Percentiles rank a stretch among this genome's conserved stretches.
These are phyloP conservation scores for Triplophysa yarkandensis DNA, from an alignment of 2,797 vertebrate species.

Conservation along the genomic window DNA sequence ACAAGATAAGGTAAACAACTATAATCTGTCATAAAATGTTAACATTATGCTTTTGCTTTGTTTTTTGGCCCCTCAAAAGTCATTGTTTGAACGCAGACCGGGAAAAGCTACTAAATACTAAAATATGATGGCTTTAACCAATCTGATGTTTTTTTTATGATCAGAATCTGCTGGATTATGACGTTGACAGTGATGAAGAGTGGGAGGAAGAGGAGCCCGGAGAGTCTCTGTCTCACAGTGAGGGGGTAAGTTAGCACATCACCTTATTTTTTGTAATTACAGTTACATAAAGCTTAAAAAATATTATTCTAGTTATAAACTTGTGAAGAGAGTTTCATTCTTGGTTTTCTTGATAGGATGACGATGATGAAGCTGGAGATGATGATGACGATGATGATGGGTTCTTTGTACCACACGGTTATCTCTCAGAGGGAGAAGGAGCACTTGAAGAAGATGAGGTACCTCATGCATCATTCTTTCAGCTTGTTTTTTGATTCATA, in stretches of 20 bases:
- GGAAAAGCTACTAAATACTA: too few relatives aligned
- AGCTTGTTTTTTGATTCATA: neutral
- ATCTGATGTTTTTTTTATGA: conserved; percentile 19
- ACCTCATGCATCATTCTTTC: neutral
- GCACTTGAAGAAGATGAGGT: conserved; percentile 81
- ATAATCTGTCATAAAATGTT: too few relatives aligned
- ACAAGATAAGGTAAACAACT: conserved; percentile 80
- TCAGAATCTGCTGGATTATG: conserved; percentile 90
- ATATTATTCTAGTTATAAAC: neutral
- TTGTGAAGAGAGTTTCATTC: neutral
- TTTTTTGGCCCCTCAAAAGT: too few relatives aligned
- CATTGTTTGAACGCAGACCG: too few relatives aligned
- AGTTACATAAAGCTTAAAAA: neutral
- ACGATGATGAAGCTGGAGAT: conserved; percentile 88
- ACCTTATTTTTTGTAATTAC: neutral
- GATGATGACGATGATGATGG: conserved; percentile 95
- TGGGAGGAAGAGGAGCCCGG: conserved; percentile 99
- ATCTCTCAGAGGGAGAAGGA: conserved; percentile 96
- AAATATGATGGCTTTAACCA: too few relatives aligned
- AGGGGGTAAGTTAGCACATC: conserved; percentile 81
- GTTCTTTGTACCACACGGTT: conserved; percentile 97
- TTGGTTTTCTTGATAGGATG: conserved; percentile 75
- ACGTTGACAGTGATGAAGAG: conserved; percentile 96
- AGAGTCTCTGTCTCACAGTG: conserved; percentile 96
- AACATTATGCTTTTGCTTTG: too few relatives aligned